Evolutionary conservation across 2,888 invertebrate genomes (phyloP).

Genomic region (Caenorhabditis virilis): DNA sequence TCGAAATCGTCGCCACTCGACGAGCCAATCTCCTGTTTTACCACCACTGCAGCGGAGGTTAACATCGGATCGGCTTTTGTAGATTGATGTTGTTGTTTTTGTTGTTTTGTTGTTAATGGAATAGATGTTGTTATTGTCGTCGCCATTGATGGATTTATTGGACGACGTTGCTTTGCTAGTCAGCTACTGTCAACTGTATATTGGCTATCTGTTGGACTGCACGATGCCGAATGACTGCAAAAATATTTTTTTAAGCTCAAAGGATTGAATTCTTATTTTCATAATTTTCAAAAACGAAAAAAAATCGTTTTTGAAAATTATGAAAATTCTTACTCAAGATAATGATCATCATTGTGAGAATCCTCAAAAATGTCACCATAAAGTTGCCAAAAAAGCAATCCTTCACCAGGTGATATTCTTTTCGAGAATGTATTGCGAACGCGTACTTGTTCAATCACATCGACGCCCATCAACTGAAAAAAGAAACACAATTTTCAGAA

Average conservation of each 20-base stretch:
- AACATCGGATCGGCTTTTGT: neutral
- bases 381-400: constrained; percentile 54
- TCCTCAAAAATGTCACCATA: constrained; percentile 64
- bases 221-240: constrained; percentile 44
- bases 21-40: neutral
- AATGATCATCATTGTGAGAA: constrained; percentile 17
- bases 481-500: neutral
- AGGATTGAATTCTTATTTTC: neutral
- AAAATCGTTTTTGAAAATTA: neutral
- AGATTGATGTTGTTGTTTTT: neutral
- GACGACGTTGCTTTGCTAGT: constrained; percentile 34
- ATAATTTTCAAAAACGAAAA: neutral
- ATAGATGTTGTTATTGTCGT: neutral
- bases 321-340: constrained; percentile 12
- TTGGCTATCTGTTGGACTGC: constrained; percentile 42
- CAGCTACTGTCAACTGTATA: constrained; percentile 35
- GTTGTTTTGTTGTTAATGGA: constrained; percentile 1
- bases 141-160: neutral
- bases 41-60: neutral
- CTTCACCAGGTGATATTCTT: constrained; percentile 18
- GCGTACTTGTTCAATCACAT: constrained; percentile 59
- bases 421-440: constrained; percentile 49
- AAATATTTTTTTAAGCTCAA: neutral
- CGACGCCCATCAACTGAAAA: constrained; percentile 54
- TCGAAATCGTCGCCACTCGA: constrained; percentile 14